A percentile compares a stretch with the other conserved stretches of the same genome.
Evolutionary conservation across 2,113 vertebrate species (phyloP).

Genomic region (Clarias gariepinus): DNA sequence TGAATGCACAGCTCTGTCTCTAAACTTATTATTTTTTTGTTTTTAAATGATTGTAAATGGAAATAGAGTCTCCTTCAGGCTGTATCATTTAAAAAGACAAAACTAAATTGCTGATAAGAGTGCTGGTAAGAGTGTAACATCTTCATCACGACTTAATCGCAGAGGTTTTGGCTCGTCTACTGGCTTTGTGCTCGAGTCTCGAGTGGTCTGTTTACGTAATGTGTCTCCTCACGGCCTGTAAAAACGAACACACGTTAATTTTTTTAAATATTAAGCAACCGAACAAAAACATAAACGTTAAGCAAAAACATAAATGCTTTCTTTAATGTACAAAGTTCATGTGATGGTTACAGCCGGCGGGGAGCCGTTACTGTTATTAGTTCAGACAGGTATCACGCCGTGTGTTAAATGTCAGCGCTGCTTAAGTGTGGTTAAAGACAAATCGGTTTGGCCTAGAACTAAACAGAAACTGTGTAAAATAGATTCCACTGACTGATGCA

Average conservation of each 20-base stretch:
- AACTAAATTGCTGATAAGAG: neutral
- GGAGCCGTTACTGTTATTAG: neutral
- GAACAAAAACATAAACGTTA: neutral
- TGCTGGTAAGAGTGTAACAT: constrained; percentile 4
- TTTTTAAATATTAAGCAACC: neutral
- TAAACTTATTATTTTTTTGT: neutral
- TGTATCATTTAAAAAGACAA: neutral
- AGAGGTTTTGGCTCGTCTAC: neutral
- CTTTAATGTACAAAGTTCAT: neutral
- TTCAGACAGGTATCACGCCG: constrained; percentile 28
- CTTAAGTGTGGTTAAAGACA: constrained; percentile 40
- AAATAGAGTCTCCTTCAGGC: neutral
- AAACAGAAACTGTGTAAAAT: no score
- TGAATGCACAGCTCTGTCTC: neutral
- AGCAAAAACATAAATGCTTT: neutral
- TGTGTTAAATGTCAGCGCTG: constrained; percentile 31
- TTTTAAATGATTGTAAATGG: neutral
- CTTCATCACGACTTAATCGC: neutral
- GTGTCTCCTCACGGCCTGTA: constrained; percentile 41
- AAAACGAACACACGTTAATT: neutral
- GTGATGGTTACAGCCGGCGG: neutral
- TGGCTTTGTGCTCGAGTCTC: constrained; percentile 9
- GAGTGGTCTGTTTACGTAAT: neutral
- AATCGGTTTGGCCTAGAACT: constrained; percentile 14
- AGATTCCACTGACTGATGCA: neutral